Evolutionary conservation across 2,797 vertebrate genomes (phyloP), one percentile per base, ranked within the genome.

Genomic region (Aldrovandia affinis): DNA sequence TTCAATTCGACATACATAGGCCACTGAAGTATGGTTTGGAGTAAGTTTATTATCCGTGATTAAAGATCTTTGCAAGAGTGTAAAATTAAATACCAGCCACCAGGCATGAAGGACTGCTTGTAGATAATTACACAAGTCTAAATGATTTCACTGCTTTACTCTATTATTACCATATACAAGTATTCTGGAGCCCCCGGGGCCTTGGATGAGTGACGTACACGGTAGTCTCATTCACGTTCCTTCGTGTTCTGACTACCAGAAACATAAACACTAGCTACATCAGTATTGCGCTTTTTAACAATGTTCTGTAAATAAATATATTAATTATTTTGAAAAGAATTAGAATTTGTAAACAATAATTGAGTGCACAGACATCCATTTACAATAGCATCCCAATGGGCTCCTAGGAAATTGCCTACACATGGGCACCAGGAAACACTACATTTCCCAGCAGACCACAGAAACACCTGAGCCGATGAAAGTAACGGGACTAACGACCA

Each of bases 11-110:
- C 33, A 70, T 70, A 70, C 65, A 39, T 39, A 39, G 6, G 15
- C 14, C 15, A 20, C 33, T 39, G 33, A 70, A 39, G 33, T 30
- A 30, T 68, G 63, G 28, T 22, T 65, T n/a, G 28, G 10, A 30
- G n/a, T 70, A 70, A 70, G 33, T 39, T 70, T 70, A 70, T 70
- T 70, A 39, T 20, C 12, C 65, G 39, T 70, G 33, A 70, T 78
- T 44, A 78, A 78, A 50, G 14, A 47, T 28, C 73, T 47, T 39
- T 42, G 70, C 73, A 50, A 44, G 15, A 47, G 20, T 47, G 73
- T 78, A 25, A 12, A 47, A 44, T 78, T 10, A 47, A 47, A 78
- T 78, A 78, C 12, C 39, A 78, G 25, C 25, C 22, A 44, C 47
- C 42, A 47, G 25, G 36, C 36, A 75, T 44, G 73, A 8, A 70